Conservation (phyloP, 2,113 vertebrate genomes). For the Lutjanus erythropterus region DNA sequence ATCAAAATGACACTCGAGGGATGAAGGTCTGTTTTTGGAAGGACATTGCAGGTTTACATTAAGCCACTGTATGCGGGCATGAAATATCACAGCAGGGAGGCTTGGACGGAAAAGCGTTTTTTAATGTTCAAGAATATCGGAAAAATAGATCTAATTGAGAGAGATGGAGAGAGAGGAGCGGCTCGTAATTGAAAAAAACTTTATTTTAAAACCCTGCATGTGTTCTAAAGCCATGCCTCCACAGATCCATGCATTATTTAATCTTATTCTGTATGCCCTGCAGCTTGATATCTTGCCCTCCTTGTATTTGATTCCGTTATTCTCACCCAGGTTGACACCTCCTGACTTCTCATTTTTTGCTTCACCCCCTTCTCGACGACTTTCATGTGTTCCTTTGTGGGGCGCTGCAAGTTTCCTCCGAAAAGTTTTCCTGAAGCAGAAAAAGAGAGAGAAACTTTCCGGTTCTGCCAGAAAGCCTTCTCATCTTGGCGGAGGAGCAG, state of each 20-base stretch:
- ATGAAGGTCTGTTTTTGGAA: constrained; percentile 62
- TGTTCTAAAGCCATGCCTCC: constrained; percentile 61
- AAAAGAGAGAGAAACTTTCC: constrained; percentile 73
- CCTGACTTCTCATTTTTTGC: constrained; percentile 72
- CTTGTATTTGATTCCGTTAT: constrained; percentile 71
- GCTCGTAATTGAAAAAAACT: constrained; percentile 58
- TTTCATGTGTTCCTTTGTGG: constrained; percentile 75
- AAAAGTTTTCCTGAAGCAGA: constrained; percentile 73
- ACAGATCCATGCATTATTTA: constrained; percentile 73
- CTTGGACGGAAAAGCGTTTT: constrained; percentile 41
- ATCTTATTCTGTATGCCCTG: constrained; percentile 69
- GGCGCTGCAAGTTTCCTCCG: constrained; percentile 67
- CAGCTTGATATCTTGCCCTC: constrained; percentile 67
- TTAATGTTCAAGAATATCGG: constrained; percentile 42
- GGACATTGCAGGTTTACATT: constrained; percentile 62
- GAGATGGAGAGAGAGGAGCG: constrained; percentile 27
- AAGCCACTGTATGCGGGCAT: constrained; percentile 36
- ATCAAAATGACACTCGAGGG: constrained; percentile 70
- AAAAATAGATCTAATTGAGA: constrained; percentile 55
- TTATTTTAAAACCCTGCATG: constrained; percentile 59
- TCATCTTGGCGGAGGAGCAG: constrained; percentile 81
- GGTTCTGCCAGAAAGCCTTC: constrained; percentile 73
- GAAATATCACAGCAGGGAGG: constrained; percentile 54
- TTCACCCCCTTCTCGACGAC: constrained; percentile 52
- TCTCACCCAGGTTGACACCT: constrained; percentile 75